Base-by-base conservation (phyloP, 2,888 invertebrate genomes). In the Drosophila hamatofila region DNA sequence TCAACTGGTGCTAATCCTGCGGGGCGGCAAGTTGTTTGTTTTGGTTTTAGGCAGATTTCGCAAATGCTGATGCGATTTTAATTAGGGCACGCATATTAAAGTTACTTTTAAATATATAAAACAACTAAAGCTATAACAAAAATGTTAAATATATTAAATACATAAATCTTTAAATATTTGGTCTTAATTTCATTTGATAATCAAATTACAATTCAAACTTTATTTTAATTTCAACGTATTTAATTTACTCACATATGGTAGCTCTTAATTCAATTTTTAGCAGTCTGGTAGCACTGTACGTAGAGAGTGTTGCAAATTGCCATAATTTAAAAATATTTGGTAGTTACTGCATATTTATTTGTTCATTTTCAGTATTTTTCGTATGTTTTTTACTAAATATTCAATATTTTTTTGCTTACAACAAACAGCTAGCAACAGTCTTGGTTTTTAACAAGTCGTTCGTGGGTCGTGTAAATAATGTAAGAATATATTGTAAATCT, bases 1-100 rank as follows among this genome's bases (percentile, higher is more conserved):
- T 18, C 33, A 33, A 25, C 72, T 80, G 71, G 90, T 87, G 87
- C 63, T 75, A 87, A 90, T 84, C 84, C 66, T 72, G 89, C 72
- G 49, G 83, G 81, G 81, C 89, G 88, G 89, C 60, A 61, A 55
- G 35, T 72, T 89, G 73, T 90, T 85, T 86, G 72, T 80, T 75
- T 78, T 72, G 55, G 49, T 81, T 71, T 81, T 35, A 56, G 35
- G 18, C 42, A 42, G 67, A 67, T 77, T 73, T 70, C 39, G 35
- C 49, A 62, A 72, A 73, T 57, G 30, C 52, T 77, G 64, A 88
- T 85, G 71, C 46, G 80, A 83, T 77, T 80, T 89, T 56, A 78
- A 84, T 88, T 84, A 75, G 1, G 39, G 9, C 30, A 42, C 21
- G 42, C 25, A 58, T 25, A 33, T 54, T 46, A 30, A 21, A n/a